Evolutionary conservation across 2,797 vertebrate genomes (phyloP).

Genomic region (Muraenolepis orangiensis): DNA sequence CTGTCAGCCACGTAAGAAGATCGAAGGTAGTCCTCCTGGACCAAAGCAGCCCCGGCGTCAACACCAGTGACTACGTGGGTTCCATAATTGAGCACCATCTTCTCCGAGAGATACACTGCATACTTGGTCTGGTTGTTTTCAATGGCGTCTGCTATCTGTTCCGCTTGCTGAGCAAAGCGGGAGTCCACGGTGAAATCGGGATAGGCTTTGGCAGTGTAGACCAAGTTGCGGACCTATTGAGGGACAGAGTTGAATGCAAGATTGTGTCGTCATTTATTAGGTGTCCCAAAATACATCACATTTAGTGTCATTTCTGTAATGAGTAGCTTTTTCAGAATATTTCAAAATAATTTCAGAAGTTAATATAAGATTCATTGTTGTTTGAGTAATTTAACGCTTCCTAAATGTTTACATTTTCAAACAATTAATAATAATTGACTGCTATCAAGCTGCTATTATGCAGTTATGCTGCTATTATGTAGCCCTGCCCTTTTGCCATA

Average conservation of each 20-base stretch:
- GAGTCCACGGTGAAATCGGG: slow-evolving; percentile 75
- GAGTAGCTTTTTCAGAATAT: background rate
- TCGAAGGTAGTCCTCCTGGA: slow-evolving; percentile 84
- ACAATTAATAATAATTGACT: background rate
- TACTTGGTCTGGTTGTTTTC: slow-evolving; percentile 86
- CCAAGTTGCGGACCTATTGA: slow-evolving; percentile 77
- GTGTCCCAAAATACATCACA: background rate
- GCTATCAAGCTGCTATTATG: background rate
- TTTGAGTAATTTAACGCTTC: background rate
- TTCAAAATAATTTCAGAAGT: no score
- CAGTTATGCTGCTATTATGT: no score
- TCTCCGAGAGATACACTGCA: slow-evolving; percentile 80
- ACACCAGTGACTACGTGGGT: slow-evolving; percentile 83
- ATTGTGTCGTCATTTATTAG: background rate
- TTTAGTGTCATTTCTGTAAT: background rate
- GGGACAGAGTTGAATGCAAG: slow-evolving; percentile 5
- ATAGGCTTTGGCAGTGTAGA: slow-evolving; percentile 79
- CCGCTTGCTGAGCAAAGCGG: slow-evolving; percentile 74
- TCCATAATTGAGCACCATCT: slow-evolving; percentile 84
- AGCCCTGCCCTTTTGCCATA: background rate
- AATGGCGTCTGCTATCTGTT: slow-evolving; percentile 77
- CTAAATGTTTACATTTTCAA: background rate
- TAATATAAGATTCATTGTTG: no score
- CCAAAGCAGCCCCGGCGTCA: slow-evolving; percentile 79
- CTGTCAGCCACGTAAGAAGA: slow-evolving; percentile 74